These are phyloP conservation scores for Campoletis raptor DNA, from an alignment of 2,888 invertebrate species.

Conservation along the genomic window DNA sequence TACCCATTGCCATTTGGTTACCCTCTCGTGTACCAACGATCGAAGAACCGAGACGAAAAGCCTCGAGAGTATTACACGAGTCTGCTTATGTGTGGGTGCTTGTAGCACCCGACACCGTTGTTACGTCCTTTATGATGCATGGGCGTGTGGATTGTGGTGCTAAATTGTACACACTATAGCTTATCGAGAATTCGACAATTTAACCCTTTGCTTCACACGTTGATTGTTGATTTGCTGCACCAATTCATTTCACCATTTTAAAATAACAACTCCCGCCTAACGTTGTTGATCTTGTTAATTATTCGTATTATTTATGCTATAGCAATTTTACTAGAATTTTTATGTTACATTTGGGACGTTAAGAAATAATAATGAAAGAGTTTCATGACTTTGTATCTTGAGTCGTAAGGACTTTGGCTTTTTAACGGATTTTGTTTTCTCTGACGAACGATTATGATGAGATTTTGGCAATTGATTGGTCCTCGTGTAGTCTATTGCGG, in stretches of 20 bases:
- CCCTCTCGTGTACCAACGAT: background rate
- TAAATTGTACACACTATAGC: conserved; percentile 13
- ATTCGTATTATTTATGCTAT: background rate
- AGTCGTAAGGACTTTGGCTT: background rate
- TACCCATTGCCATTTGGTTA: conserved; percentile 28
- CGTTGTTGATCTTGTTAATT: background rate
- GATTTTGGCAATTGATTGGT: background rate
- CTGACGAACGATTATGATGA: background rate
- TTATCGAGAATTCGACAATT: conserved; percentile 17
- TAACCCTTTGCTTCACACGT: conserved; percentile 26
- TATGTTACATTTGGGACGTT: background rate
- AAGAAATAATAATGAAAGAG: background rate
- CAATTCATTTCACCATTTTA: background rate
- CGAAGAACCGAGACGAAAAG: conserved; percentile 22
- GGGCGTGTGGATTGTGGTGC: background rate
- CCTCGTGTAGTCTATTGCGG: no score
- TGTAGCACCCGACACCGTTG: conserved; percentile 14
- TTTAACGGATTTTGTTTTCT: background rate
- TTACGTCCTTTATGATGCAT: conserved; percentile 16
- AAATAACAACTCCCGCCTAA: background rate
- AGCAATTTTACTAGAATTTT: background rate
- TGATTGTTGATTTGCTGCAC: background rate
- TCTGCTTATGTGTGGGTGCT: conserved; percentile 9
- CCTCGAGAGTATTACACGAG: conserved; percentile 27
- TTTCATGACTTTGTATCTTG: no score